Percentiles rank a stretch among this genome's conserved stretches.
Evolutionary conservation across 1,140 invertebrate species (phyloP).

Genomic region (Eriosoma lanigerum): DNA sequence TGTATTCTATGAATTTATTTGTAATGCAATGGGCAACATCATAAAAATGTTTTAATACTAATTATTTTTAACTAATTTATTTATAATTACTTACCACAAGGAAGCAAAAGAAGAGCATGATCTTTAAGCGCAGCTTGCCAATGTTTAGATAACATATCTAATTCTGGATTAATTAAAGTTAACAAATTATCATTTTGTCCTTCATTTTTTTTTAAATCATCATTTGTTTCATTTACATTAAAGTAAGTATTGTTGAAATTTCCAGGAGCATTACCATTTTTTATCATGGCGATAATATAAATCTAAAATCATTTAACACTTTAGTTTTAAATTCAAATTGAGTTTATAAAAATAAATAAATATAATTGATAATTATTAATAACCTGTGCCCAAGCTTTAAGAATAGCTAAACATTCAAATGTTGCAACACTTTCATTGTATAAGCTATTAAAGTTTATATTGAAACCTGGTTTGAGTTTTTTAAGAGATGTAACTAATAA

Average conservation of each 20-base stretch:
- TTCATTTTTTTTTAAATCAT: constrained; percentile 73
- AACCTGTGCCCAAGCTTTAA: constrained; percentile 98
- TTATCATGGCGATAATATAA: constrained; percentile 91
- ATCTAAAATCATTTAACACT: constrained; percentile 63
- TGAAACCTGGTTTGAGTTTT: constrained; percentile 67
- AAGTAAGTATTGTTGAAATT: constrained; percentile 58
- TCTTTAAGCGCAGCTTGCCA: constrained; percentile 94
- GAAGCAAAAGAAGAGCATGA: constrained; percentile 90
- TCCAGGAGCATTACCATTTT: constrained; percentile 69
- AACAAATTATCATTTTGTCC: constrained; percentile 79
- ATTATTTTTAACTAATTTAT: no score
- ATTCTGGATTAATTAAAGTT: constrained; percentile 89
- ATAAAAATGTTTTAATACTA: no score
- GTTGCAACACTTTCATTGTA: constrained; percentile 97
- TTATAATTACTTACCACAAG: constrained; percentile 70
- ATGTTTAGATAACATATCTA: constrained; percentile 85
- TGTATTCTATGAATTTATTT: no score
- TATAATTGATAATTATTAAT: constrained; percentile 51
- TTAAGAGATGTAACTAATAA: constrained; percentile 90
- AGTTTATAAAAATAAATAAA: no score
- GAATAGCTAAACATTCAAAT: constrained; percentile 92
- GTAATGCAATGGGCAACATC: no score
- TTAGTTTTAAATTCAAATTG: not conserved
- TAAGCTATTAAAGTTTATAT: constrained; percentile 61
- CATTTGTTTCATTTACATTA: constrained; percentile 60